Conservation (phyloP, 2,797 vertebrate species). For the Pempheris klunzingeri region DNA sequence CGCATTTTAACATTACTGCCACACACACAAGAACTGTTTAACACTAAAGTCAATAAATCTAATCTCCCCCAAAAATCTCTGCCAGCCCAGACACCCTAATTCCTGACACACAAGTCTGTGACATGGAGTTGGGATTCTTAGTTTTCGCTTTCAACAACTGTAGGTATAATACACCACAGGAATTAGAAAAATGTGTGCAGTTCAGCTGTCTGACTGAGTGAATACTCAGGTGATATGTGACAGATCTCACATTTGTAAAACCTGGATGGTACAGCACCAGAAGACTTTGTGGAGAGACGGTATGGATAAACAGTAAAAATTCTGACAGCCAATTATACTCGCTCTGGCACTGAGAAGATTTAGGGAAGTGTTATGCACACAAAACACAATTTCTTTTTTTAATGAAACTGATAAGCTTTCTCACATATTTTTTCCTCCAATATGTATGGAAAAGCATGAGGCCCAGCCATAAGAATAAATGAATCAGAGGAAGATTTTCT, state of each 20-base stretch:
- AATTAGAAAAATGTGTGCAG: conserved; percentile 22
- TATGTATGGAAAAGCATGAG: no score
- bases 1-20: conserved; percentile 2
- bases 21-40: neutral
- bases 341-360: conserved; percentile 31
- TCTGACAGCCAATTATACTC: conserved; percentile 46
- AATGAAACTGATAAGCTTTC: neutral
- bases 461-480: no score
- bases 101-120: neutral
- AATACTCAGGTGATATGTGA: conserved; percentile 29
- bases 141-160: conserved; percentile 2
- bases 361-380: conserved; percentile 17
- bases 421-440: neutral
- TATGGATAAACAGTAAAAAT: conserved; percentile 30
- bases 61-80: neutral
- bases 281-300: conserved; percentile 4
- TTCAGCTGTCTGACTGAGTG: conserved; percentile 8
- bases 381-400: neutral
- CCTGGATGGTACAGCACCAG: neutral
- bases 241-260: conserved; percentile 45
- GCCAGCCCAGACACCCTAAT: neutral
- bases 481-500: no score
- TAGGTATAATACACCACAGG: neutral
- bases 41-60: conserved; percentile 8
- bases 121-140: neutral